These are phyloP conservation scores for Acanthisitta chloris DNA, from an alignment of 2,113 vertebrate species.

Conservation along the genomic window DNA sequence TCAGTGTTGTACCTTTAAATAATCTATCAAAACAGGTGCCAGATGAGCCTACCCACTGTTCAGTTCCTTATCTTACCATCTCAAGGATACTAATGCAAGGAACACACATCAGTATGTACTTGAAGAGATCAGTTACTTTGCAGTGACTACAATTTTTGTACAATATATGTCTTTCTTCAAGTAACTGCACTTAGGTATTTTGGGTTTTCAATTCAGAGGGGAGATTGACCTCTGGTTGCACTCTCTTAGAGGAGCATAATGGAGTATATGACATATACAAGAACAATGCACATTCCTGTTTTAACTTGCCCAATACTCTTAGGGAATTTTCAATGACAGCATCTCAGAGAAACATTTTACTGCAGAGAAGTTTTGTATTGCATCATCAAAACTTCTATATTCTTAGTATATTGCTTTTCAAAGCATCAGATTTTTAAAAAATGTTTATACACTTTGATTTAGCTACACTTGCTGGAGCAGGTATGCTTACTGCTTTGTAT, in stretches of 20 bases:
- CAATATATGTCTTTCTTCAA: neutral
- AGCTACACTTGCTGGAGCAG: neutral
- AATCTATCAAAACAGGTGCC: neutral
- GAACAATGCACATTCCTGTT: neutral
- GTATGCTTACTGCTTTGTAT: neutral
- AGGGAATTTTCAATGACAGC: neutral
- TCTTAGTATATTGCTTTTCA: neutral
- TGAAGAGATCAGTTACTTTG: neutral
- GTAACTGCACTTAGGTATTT: neutral
- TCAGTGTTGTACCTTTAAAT: neutral
- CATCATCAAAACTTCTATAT: neutral
- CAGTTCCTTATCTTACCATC: neutral
- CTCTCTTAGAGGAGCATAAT: neutral
- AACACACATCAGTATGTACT: accelerated
- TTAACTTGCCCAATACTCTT: neutral
- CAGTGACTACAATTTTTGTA: neutral
- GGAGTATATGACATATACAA: neutral
- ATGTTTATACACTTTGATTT: neutral
- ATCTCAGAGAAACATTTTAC: neutral
- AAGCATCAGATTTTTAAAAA: neutral
- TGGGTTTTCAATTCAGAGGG: neutral
- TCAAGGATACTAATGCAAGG: neutral
- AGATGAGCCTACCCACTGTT: neutral
- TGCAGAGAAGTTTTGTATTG: neutral
- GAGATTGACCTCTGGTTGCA: neutral